These are phyloP conservation scores for Gymnarchus niloticus DNA, from an alignment of 2,113 vertebrate genomes.

Conservation along the genomic window DNA sequence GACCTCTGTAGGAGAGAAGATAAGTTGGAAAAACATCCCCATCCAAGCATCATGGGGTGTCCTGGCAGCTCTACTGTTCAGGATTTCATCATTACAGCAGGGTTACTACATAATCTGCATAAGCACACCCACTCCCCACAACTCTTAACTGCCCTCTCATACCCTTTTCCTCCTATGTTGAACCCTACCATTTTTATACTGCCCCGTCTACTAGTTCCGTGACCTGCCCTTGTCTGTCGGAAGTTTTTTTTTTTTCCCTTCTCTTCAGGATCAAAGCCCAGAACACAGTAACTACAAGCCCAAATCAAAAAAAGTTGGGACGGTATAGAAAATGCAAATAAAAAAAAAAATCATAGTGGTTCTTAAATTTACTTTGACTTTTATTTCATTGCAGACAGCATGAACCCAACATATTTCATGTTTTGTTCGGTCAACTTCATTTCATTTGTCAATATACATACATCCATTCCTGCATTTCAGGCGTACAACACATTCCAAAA, in stretches of 20 bases:
- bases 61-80: not conserved
- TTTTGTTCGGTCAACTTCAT: too few species aligned
- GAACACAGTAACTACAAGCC: not conserved
- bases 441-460: too few species aligned
- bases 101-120: not conserved
- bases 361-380: too few species aligned
- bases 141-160: not conserved
- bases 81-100: not conserved
- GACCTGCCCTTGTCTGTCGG: not conserved
- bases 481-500: too few species aligned
- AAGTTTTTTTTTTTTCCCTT: not conserved
- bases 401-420: too few species aligned
- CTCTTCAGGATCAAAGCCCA: not conserved
- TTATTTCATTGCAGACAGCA: too few species aligned
- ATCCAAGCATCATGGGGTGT: not conserved
- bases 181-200: not conserved
- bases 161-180: not conserved
- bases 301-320: too few species aligned
- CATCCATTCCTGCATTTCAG: too few species aligned
- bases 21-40: not conserved
- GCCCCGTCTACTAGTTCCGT: not conserved
- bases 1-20: slow-evolving; percentile 71
- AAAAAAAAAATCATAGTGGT: too few species aligned
- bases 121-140: not conserved
- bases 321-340: too few species aligned